phyloP scores from a whole-genome alignment of 2,888 invertebrate species.

The Amblyjoppa fuscipennis region DNA sequence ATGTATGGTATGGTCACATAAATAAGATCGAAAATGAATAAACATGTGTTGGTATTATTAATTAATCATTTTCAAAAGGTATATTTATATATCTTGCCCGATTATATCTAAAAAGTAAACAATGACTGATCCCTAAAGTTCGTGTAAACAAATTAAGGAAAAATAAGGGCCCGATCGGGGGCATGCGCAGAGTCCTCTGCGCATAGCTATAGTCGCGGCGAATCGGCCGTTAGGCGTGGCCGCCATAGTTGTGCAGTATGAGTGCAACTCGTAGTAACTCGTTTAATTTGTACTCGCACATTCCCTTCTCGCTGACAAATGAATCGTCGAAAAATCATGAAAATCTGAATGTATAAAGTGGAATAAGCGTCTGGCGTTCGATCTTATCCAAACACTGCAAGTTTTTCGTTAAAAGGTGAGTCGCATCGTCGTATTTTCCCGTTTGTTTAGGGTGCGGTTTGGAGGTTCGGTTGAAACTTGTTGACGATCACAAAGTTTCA shows the following conservation, averaged over 20 bases:
- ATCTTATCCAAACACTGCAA: not conserved
- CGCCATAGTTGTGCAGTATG: conserved; percentile 25
- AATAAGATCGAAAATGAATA: not conserved
- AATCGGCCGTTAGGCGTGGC: conserved; percentile 43
- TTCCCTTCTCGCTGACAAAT: conserved; percentile 20
- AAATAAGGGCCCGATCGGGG: not conserved
- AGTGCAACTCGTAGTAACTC: not conserved
- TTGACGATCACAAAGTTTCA: not conserved
- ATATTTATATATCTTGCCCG: not conserved
- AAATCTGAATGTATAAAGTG: not conserved
- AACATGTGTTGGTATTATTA: not conserved
- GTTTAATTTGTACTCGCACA: conserved; percentile 15
- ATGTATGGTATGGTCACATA: conserved; percentile 24
- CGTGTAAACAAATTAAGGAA: not conserved
- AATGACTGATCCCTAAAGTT: not conserved
- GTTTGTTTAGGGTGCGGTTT: conserved; percentile 53
- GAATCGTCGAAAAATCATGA: conserved; percentile 20
- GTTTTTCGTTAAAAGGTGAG: not conserved
- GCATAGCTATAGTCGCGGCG: not conserved
- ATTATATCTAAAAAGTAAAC: not conserved
- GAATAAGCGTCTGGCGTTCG: not conserved
- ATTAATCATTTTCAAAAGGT: not conserved
- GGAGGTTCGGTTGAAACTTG: conserved; percentile 24
- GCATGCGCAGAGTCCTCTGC: not conserved
- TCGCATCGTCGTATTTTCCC: not conserved